Evolutionary conservation across 2,888 invertebrate genomes (phyloP).

Genomic region (Agapostemon virescens): DNA sequence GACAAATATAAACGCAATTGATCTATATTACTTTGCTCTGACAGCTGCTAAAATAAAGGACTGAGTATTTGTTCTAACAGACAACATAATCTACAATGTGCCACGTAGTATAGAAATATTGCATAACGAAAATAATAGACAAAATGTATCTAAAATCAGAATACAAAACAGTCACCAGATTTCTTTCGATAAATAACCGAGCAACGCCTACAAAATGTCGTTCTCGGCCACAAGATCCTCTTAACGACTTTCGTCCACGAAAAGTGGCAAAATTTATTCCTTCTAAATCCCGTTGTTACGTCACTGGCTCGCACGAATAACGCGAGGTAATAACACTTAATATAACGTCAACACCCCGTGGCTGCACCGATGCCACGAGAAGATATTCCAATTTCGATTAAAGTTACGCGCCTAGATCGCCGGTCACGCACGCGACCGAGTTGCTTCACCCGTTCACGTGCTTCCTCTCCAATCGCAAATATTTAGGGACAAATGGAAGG

Average conservation of each 20-base stretch:
- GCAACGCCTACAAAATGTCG: no score
- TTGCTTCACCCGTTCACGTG: not conserved
- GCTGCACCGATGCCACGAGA: conserved; percentile 6
- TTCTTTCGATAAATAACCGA: no score
- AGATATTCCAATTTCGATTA: conserved; percentile 8
- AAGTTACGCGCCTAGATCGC: conserved; percentile 11
- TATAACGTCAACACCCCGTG: conserved; percentile 5
- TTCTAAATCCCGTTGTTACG: not conserved
- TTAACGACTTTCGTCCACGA: not conserved
- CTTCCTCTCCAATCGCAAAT: not conserved
- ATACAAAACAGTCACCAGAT: no score
- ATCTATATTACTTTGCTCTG: no score
- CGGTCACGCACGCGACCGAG: conserved; percentile 1
- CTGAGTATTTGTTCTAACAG: no score
- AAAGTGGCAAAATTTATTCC: not conserved
- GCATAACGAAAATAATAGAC: no score
- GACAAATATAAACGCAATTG: no score
- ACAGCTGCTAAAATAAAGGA: no score
- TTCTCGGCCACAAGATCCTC: no score
- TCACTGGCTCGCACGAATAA: not conserved
- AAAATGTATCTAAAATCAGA: no score
- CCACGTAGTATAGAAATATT: no score
- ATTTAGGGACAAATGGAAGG: not conserved
- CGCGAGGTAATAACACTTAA: conserved; percentile 6
- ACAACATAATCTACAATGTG: no score